Percentiles rank a stretch among this genome's conserved stretches.
Evolutionary conservation across 2,113 vertebrate species (phyloP).

Genomic region (Isurus oxyrinchus): DNA sequence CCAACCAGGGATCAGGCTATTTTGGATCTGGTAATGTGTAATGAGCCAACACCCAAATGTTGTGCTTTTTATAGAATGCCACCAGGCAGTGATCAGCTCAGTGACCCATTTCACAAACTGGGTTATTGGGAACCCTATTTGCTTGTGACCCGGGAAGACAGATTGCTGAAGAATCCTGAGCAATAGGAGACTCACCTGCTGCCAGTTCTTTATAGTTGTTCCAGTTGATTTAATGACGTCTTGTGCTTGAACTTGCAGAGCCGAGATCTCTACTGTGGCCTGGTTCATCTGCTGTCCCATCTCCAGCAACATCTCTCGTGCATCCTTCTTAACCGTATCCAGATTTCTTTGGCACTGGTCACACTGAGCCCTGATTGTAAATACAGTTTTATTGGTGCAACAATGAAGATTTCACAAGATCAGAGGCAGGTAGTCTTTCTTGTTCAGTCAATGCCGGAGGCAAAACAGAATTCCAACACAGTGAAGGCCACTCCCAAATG

Average conservation of each 20-base stretch:
- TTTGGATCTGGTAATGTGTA: no score
- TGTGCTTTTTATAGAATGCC: background rate
- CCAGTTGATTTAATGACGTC: slow-evolving; percentile 40
- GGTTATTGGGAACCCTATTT: background rate
- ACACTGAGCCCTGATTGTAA: slow-evolving; percentile 41
- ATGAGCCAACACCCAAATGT: background rate
- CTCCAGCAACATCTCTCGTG: slow-evolving; percentile 41
- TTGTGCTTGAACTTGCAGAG: slow-evolving; percentile 42
- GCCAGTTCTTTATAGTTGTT: background rate
- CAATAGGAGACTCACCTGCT: background rate
- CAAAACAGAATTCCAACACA: background rate
- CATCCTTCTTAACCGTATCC: slow-evolving; percentile 40
- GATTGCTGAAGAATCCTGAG: background rate
- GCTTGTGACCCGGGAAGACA: background rate
- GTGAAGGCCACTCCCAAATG: background rate
- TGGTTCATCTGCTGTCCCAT: slow-evolving; percentile 47
- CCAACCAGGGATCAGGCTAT: no score
- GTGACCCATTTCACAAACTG: background rate
- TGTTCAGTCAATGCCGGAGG: background rate
- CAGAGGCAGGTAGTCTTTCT: background rate
- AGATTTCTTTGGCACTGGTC: slow-evolving; percentile 43
- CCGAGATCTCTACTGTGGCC: slow-evolving; percentile 40
- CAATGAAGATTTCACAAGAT: background rate
- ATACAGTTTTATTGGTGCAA: slow-evolving; percentile 22
- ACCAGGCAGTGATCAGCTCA: background rate